Base-by-base conservation (phyloP, 2,888 invertebrate species). In the Adela reaumurella region DNA sequence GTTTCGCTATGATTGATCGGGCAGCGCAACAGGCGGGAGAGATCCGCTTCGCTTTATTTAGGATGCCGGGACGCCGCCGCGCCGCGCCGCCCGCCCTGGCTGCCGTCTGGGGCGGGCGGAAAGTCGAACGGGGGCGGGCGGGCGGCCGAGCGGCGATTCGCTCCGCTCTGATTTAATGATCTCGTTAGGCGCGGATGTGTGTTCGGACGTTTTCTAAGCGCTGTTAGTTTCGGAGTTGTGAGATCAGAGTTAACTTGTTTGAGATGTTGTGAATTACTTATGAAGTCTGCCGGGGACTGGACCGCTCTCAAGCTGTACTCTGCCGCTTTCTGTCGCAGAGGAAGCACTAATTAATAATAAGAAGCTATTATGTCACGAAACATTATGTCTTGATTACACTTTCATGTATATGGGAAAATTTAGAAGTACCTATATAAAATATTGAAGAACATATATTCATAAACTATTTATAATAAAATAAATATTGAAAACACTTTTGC, bases 141-240 rank as follows among this genome's bases (percentile, higher is more conserved):
- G 17, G 44, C 24, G 24, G 24, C 24, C 5, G 44, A 18, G 44
- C 44, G 17, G 44, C 3, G 17, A 11, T 11, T 19, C 44, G 29
- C 48, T 45, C 19, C 20, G 19, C 49, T 49, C 49, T 46, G 49
- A 49, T 49, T 49, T 49, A 49, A 49, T 49, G 49, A 49, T 46
- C 49, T 49, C 49, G 41, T 48, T 45, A 45, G 35, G 14, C 17
- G 24, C 48, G 48, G 48, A 49, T 49, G 45, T 49, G 48, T 49
- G 48, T 35, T 41, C 43, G 45, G 35, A 28, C 45, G 48, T 49
- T 49, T 35, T 35, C 11, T 35, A 14, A 35, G 35, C 35, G 35
- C 24, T 14, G 35, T 49, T 46, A 49, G 46, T 46, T 46, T 46
- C 20, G 46, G 49, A 41, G 46, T 49, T 46, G 45, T 45, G 49